Conservation (phyloP, 2,797 vertebrate genomes). For the Sternarchorhynchus goeldii region DNA sequence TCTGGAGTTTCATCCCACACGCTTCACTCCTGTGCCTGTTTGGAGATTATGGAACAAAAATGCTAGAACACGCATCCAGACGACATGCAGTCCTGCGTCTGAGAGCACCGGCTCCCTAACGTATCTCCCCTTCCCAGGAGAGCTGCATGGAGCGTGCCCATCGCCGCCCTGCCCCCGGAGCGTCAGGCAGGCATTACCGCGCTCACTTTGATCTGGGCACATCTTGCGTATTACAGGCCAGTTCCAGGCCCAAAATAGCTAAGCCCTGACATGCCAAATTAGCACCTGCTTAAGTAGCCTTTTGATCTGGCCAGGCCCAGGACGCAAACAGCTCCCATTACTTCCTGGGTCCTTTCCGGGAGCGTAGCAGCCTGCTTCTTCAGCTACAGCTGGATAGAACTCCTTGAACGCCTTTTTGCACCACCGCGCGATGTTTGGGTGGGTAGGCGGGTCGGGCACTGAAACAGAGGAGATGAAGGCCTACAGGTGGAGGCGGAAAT, state of each 20-base stretch:
- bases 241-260: constrained; percentile 50
- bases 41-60: too few relatives aligned
- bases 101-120: not conserved
- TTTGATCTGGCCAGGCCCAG: constrained; percentile 64
- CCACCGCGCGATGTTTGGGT: constrained; percentile 65
- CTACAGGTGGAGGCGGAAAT: constrained; percentile 35
- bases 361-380: constrained; percentile 65
- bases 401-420: constrained; percentile 56
- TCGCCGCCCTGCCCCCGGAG: constrained; percentile 41
- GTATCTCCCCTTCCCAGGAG: not conserved
- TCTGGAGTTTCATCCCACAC: too few relatives aligned
- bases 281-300: constrained; percentile 70
- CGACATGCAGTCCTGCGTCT: not conserved
- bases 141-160: not conserved
- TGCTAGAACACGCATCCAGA: not conserved
- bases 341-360: constrained; percentile 61
- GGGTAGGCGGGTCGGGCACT: constrained; percentile 51
- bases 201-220: constrained; percentile 60
- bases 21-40: too few relatives aligned
- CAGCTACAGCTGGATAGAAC: constrained; percentile 58
- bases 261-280: constrained; percentile 67
- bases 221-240: constrained; percentile 48
- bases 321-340: constrained; percentile 62
- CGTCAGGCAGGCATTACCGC: constrained; percentile 53
- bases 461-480: constrained; percentile 63